Percentiles rank a stretch among this genome's conserved stretches.
Conservation (phyloP, 2,888 invertebrate genomes). For the Dynastes hyllus region DNA sequence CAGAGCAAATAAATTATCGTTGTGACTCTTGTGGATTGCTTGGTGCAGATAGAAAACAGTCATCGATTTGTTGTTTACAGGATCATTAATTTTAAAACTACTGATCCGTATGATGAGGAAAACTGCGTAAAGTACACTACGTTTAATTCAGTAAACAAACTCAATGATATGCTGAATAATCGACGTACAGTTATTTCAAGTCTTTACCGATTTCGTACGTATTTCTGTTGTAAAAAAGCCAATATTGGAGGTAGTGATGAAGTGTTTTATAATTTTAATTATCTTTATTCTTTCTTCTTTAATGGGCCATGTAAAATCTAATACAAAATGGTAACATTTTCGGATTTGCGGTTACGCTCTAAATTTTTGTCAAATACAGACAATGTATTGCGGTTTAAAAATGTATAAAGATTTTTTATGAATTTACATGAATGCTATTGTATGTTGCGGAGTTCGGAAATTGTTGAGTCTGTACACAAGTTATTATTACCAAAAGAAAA, state of each 20-base stretch:
- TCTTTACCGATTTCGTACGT: neutral
- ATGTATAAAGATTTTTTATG: too few relatives aligned
- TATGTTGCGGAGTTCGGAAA: too few relatives aligned
- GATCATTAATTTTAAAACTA: conserved; percentile 55
- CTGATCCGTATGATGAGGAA: conserved; percentile 52
- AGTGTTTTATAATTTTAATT: conserved; percentile 3
- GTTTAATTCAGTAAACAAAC: conserved; percentile 42
- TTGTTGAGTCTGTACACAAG: too few relatives aligned
- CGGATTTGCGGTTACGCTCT: too few relatives aligned
- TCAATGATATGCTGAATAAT: conserved; percentile 43
- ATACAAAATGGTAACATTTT: neutral
- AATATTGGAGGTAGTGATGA: neutral
- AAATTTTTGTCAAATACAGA: too few relatives aligned
- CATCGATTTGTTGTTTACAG: conserved; percentile 63
- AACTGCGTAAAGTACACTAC: conserved; percentile 33
- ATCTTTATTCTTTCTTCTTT: neutral
- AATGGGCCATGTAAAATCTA: neutral
- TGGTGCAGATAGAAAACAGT: conserved; percentile 57
- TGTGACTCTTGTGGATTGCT: conserved; percentile 58
- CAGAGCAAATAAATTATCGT: conserved; percentile 67
- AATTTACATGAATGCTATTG: too few relatives aligned
- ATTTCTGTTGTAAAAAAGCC: conserved; percentile 7
- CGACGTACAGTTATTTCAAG: conserved; percentile 10
- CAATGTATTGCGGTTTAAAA: too few relatives aligned
- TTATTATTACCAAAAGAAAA: too few relatives aligned